Evolutionary conservation across 1,140 invertebrate genomes (phyloP).

Genomic region (Eulimnadia texana): DNA sequence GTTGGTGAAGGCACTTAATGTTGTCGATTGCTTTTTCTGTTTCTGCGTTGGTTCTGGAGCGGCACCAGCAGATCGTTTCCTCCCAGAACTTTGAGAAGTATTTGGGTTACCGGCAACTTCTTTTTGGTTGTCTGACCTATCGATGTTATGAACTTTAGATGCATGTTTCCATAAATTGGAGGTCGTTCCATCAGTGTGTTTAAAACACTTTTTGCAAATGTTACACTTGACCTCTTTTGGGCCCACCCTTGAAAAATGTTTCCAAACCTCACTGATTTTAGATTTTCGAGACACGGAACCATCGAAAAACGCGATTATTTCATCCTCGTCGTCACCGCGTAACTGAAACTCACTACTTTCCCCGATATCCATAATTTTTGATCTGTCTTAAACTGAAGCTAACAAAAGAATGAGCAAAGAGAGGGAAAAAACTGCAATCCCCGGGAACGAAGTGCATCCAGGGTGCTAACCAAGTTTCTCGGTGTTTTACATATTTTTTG

Average conservation of each 20-base stretch:
- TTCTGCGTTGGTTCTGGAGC: not conserved
- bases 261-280: not conserved
- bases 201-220: not conserved
- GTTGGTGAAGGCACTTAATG: not conserved
- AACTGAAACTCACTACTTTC: too few species aligned
- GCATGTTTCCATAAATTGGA: not conserved
- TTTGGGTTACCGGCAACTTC: too few species aligned
- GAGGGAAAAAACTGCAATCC: too few species aligned
- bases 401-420: not conserved
- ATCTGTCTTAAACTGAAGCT: not conserved
- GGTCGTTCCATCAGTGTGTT: not conserved
- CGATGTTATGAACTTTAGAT: not conserved
- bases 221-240: not conserved
- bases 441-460: too few species aligned
- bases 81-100: not conserved
- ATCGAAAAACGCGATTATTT: not conserved
- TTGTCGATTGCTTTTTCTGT: not conserved
- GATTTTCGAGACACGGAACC: not conserved
- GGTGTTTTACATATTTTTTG: too few species aligned
- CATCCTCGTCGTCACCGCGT: not conserved
- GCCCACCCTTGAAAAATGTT: not conserved
- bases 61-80: not conserved
- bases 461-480: too few species aligned
- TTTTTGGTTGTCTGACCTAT: too few species aligned
- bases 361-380: not conserved